Conservation (phyloP, 2,113 vertebrate genomes). For the Ctenodactylus gundi region DNA sequence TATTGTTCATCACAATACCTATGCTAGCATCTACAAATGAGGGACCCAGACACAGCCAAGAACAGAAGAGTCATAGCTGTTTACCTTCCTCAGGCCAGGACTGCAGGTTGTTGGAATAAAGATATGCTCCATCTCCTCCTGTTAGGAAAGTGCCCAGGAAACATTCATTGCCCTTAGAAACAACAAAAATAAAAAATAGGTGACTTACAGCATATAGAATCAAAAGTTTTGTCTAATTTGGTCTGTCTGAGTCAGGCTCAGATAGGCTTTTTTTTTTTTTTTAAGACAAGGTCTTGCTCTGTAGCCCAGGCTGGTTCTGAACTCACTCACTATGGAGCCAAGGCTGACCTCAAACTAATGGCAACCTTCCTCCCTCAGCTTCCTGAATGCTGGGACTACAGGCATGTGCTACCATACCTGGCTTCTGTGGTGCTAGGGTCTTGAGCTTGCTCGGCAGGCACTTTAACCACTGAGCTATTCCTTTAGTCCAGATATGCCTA, state of each 20-base stretch:
- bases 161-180: constrained; percentile 84
- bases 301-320: too few species aligned
- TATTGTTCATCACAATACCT: constrained; percentile 19
- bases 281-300: too few species aligned
- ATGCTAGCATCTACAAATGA: not conserved
- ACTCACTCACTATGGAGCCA: too few species aligned
- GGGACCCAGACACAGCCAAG: not conserved
- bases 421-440: too few species aligned
- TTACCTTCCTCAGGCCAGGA: constrained; percentile 92
- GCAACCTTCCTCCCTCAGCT: too few species aligned
- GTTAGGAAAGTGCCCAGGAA: constrained; percentile 90
- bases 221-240: not conserved
- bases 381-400: too few species aligned
- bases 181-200: constrained; percentile 15
- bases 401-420: too few species aligned
- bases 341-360: too few species aligned
- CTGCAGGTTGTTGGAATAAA: constrained; percentile 88
- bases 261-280: too few species aligned
- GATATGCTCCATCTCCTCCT: constrained; percentile 87
- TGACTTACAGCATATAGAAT: constrained; percentile 22
- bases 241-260: constrained; percentile 4
- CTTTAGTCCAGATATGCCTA: not conserved
- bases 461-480: too few species aligned
- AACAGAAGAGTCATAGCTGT: constrained; percentile 7
- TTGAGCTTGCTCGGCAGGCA: too few species aligned